A percentile compares a stretch with the other conserved stretches of the same genome.
Conservation (phyloP, 2,113 vertebrate species). For the Ginglymostoma cirratum region DNA sequence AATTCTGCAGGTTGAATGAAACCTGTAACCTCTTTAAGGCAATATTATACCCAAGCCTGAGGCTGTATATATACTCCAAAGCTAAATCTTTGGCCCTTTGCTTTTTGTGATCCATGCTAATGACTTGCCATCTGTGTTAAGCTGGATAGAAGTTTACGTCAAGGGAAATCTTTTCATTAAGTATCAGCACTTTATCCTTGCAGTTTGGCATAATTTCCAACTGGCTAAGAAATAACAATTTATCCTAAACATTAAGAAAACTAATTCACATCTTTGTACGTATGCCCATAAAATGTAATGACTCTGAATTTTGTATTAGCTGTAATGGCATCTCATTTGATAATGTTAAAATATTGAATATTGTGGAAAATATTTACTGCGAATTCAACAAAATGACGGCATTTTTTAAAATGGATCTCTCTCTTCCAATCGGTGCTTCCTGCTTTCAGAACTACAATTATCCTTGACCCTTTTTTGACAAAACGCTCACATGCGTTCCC, state of each 20-base stretch:
- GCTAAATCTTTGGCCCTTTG: neutral
- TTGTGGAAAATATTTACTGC: neutral
- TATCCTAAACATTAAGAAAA: neutral
- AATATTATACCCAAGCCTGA: neutral
- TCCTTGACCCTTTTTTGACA: neutral
- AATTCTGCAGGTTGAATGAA: neutral
- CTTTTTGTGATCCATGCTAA: slow-evolving; percentile 7
- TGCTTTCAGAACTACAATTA: neutral
- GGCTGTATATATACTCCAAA: neutral
- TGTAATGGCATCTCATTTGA: neutral
- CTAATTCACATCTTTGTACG: slow-evolving; percentile 6
- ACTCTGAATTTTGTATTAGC: neutral
- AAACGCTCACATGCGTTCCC: neutral
- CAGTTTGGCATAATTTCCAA: slow-evolving; percentile 14
- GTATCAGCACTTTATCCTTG: slow-evolving; percentile 7
- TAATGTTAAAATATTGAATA: neutral
- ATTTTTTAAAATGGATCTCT: neutral
- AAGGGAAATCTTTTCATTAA: slow-evolving; percentile 36
- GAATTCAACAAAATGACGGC: neutral
- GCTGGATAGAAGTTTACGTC: slow-evolving; percentile 1
- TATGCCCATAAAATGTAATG: slow-evolving; percentile 20
- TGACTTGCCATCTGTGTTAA: slow-evolving; percentile 24
- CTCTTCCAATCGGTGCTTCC: neutral
- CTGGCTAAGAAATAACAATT: slow-evolving; percentile 10
- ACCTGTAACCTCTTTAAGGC: neutral